Evolutionary conservation across 2,797 vertebrate species (phyloP).

Genomic region (Saxicola maurus): DNA sequence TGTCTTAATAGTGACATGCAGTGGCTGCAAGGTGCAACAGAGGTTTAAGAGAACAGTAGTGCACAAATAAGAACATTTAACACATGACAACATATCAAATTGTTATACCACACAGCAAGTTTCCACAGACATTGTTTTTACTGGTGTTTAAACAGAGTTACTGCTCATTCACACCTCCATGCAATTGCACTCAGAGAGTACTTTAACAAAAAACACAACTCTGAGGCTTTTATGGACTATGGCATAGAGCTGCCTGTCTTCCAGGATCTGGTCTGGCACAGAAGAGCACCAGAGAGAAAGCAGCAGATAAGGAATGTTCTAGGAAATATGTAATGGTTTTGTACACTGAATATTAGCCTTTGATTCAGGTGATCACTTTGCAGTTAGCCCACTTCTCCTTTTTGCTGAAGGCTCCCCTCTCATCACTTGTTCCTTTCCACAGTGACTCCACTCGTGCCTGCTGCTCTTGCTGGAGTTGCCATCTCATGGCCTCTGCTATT

Average conservation of each 20-base stretch:
- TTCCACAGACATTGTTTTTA: neutral
- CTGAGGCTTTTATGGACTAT: neutral
- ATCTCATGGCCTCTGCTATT: neutral
- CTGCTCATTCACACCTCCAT: neutral
- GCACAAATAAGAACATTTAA: neutral
- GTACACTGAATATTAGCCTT: neutral
- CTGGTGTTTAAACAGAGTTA: neutral
- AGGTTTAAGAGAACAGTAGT: neutral
- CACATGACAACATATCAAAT: neutral
- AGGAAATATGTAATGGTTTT: neutral
- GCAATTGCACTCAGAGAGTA: neutral
- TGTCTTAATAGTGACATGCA: constrained; percentile 40
- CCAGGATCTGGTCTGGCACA: neutral
- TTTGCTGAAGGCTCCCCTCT: neutral
- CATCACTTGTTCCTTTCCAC: neutral
- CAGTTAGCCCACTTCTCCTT: neutral
- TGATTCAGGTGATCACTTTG: neutral
- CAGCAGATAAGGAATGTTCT: neutral
- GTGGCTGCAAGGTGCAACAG: constrained; percentile 8
- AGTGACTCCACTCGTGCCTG: neutral
- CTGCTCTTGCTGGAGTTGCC: neutral
- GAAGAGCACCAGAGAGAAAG: neutral
- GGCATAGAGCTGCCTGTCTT: neutral
- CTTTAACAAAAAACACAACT: neutral
- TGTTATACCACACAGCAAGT: neutral